Evolutionary conservation across 2,797 vertebrate genomes (phyloP).

Genomic region (Centroberyx gerrardi): DNA sequence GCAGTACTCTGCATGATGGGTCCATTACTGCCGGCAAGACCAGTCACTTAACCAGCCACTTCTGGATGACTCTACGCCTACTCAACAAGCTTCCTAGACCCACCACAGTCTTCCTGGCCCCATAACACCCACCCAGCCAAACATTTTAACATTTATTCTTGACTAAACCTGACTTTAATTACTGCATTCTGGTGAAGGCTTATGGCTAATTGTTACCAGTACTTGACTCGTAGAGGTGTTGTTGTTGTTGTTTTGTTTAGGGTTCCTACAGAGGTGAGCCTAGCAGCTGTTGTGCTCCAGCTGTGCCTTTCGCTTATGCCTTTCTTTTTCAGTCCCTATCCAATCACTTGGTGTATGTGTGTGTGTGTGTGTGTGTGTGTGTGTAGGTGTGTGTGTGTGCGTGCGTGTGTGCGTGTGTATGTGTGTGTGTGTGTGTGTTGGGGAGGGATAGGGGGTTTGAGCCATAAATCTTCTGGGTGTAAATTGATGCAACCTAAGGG

Average conservation of each 20-base stretch:
- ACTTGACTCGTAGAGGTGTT: conserved; percentile 15
- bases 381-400: no score
- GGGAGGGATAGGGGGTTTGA: conserved; percentile 20
- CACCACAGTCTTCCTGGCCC: no score
- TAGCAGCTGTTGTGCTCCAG: conserved; percentile 26
- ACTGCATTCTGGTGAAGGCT: conserved; percentile 32
- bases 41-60: no score
- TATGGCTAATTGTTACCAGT: conserved; percentile 31
- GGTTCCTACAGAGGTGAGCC: conserved; percentile 23
- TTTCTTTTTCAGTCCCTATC: conserved; percentile 3
- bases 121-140: no score
- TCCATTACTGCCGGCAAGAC: no score
- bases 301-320: conserved; percentile 21
- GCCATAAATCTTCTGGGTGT: conserved; percentile 43
- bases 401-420: neutral
- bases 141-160: no score
- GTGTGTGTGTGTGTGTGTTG: no score
- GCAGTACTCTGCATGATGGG: no score
- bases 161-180: conserved; percentile 52
- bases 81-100: no score
- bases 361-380: no score
- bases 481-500: conserved; percentile 53
- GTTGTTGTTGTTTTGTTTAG: conserved; percentile 44
- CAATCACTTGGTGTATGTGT: neutral
- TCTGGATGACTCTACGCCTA: no score